Evolutionary conservation across 2,888 invertebrate species (phyloP).

Genomic region (Bimastos eiseni): DNA sequence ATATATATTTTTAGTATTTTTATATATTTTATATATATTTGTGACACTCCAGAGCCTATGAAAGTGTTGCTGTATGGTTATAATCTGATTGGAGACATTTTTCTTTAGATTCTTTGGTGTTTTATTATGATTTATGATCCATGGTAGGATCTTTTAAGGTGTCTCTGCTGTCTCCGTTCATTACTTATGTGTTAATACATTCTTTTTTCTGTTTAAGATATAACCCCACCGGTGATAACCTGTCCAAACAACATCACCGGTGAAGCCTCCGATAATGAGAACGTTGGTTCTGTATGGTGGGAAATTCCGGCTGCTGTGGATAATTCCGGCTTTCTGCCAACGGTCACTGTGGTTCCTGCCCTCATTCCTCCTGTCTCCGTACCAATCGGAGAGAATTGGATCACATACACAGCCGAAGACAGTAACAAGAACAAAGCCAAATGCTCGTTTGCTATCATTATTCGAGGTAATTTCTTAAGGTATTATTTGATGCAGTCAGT

Average conservation of each 20-base stretch:
- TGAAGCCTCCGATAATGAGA: constrained; percentile 64
- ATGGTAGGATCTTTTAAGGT: not conserved
- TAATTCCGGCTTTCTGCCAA: constrained; percentile 68
- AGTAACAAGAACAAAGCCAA: constrained; percentile 68
- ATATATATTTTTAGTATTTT: too few species aligned
- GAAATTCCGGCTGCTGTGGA: constrained; percentile 65
- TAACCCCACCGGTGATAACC: constrained; percentile 67
- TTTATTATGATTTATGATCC: too few species aligned
- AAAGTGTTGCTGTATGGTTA: not conserved
- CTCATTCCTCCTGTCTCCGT: constrained; percentile 67
- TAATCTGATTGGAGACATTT: not conserved
- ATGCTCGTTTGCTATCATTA: constrained; percentile 69
- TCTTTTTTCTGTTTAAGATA: constrained; percentile 62
- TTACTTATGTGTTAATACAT: not conserved
- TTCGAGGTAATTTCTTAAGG: constrained; percentile 56
- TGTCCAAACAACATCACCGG: constrained; percentile 68
- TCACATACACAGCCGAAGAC: constrained; percentile 72
- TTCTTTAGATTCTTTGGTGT: not conserved
- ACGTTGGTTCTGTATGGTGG: constrained; percentile 67
- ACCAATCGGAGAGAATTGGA: constrained; percentile 67
- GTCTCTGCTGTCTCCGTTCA: not conserved
- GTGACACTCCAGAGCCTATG: too few species aligned
- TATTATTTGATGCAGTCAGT: not conserved
- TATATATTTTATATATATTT: too few species aligned
- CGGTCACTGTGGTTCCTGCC: constrained; percentile 69